phyloP scores from a whole-genome alignment of 2,113 vertebrate species.

The Artemisiospiza belli region DNA sequence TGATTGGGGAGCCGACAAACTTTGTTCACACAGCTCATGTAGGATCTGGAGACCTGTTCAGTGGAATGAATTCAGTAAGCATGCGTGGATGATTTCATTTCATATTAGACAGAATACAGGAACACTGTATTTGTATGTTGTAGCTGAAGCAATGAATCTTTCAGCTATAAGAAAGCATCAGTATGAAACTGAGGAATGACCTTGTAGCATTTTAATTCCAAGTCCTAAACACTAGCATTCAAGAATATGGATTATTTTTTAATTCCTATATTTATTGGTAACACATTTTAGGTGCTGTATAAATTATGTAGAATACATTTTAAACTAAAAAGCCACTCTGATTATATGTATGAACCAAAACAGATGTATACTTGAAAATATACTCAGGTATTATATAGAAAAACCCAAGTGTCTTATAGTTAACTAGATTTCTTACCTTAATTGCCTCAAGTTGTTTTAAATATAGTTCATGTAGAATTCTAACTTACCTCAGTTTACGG shows the following conservation, averaged over 20 bases:
- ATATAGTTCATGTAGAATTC: not conserved
- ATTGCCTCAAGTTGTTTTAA: not conserved
- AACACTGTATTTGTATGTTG: not conserved
- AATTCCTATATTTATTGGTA: not conserved
- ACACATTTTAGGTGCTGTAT: not conserved
- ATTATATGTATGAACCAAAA: not conserved
- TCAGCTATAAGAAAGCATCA: not conserved
- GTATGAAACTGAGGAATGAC: not conserved
- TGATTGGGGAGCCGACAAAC: constrained; percentile 92
- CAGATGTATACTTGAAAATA: not conserved
- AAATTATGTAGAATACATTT: not conserved
- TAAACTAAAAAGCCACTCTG: not conserved
- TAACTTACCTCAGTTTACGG: not conserved
- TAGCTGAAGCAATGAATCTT: not conserved
- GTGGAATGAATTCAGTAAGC: constrained; percentile 88
- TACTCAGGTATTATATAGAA: not conserved
- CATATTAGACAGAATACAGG: not conserved
- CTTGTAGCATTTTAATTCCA: not conserved
- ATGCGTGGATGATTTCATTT: not conserved
- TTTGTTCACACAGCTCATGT: constrained; percentile 90
- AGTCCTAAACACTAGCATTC: not conserved
- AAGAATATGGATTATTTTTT: not conserved
- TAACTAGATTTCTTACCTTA: not conserved
- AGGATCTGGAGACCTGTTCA: constrained; percentile 89
- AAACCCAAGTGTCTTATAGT: not conserved